Percentiles rank a stretch among this genome's conserved stretches.
These are phyloP conservation scores for Acropternis orthonyx DNA, from an alignment of 2,797 vertebrate species.

Conservation along the genomic window DNA sequence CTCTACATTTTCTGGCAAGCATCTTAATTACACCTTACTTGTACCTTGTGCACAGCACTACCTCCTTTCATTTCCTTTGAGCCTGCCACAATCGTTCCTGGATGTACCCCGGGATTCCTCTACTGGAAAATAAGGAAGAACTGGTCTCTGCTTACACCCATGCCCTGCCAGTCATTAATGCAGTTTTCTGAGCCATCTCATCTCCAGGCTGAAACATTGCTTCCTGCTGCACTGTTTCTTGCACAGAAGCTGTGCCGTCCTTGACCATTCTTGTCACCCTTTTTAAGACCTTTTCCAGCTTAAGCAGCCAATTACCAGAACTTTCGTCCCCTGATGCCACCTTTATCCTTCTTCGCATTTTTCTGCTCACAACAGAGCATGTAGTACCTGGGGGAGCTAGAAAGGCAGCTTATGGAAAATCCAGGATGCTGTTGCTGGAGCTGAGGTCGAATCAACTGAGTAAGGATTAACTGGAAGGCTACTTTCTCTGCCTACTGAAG, in stretches of 20 bases:
- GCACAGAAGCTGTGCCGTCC: not conserved
- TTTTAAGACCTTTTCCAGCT: not conserved
- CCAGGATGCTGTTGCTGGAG: rapidly evolving
- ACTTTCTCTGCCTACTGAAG: not conserved
- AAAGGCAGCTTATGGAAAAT: not conserved
- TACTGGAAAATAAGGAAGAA: not conserved
- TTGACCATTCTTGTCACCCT: not conserved
- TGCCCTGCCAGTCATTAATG: not conserved
- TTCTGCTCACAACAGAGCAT: not conserved
- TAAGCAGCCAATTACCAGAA: not conserved
- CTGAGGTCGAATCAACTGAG: not conserved
- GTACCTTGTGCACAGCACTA: not conserved
- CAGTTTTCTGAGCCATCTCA: not conserved
- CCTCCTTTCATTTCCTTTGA: not conserved
- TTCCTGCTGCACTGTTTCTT: not conserved
- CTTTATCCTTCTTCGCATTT: not conserved
- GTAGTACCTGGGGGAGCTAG: not conserved
- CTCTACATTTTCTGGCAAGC: not conserved
- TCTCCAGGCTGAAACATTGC: not conserved
- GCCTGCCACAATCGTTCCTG: not conserved
- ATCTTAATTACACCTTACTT: not conserved
- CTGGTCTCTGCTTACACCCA: not conserved
- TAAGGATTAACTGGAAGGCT: not conserved
- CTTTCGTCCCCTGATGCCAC: not conserved
- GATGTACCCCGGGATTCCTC: not conserved